Base-by-base conservation (phyloP, 2,113 vertebrate species). In the Cacatua alba region DNA sequence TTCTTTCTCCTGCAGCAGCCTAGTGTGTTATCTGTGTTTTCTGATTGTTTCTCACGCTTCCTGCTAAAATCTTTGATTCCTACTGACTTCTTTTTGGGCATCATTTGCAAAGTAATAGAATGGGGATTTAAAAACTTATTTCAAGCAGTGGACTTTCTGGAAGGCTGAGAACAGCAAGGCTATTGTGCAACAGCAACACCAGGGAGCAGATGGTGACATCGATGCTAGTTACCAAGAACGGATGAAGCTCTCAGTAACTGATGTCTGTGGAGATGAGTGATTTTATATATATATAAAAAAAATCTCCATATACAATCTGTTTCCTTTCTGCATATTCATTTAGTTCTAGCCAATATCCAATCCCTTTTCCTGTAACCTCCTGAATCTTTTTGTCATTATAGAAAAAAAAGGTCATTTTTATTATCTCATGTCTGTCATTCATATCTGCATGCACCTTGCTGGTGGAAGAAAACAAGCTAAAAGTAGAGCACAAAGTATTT, bases 131-230 rank as follows among this genome's bases (percentile, higher is more conserved):
- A 69, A 93, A 46, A 19, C 29, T 4, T 75, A n/a, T 93, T 83
- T 70, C 7, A 68, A 68, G 82, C 17, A 55, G 33, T 18, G 59
- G 64, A 9, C 41, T 74, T 76, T 86, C 37, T 88, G 68, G 64
- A 63, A 69, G 53, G 63, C 79, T 92, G 91, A 52, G 68, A 90
- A 59, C 35, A 81, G 46, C 4, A 6, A 88, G 60, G 53, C 59
- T 81, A 21, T 18, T 41, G 59, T 77, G 75, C 76, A 77, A 18
- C 43, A 44, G 44, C 51, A 75, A 80, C 65, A 59, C 31, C 67
- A 79, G 74, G 62, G 75, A 91, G 78, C 92, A 96, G 90, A 92
- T 88, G 92, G 82, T 87, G 78, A 68, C 65, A 55, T 13, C 39
- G 70, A 41, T 82, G 78, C 13, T 39, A 20, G 71, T 26, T 39